These are phyloP conservation scores for Lasioglossum morio DNA, from an alignment of 2,888 invertebrate genomes.

Conservation along the genomic window DNA sequence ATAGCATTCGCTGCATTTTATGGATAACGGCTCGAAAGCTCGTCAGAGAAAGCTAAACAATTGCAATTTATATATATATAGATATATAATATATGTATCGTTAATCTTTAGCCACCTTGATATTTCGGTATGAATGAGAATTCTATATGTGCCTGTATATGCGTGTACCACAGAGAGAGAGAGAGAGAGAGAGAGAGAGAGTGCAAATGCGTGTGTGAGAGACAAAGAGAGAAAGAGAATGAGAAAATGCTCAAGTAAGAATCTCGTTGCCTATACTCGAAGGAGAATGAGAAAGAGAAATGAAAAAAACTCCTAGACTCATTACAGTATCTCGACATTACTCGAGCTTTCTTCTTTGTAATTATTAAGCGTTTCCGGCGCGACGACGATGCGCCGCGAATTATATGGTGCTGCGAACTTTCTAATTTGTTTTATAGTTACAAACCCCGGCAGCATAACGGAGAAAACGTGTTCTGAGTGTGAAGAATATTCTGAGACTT, in stretches of 20 bases:
- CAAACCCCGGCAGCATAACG: conserved; percentile 23
- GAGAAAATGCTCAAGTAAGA: conserved; percentile 58
- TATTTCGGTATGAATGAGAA: conserved; percentile 45
- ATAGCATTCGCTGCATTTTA: conserved; percentile 63
- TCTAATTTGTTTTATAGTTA: conserved; percentile 62
- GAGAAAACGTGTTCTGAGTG: conserved; percentile 38
- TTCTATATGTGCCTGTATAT: conserved; percentile 19
- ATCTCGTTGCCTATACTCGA: conserved; percentile 45
- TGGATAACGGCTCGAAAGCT: conserved; percentile 30
- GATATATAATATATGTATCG: conserved; percentile 39
- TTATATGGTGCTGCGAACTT: conserved; percentile 70
- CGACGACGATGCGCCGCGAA: conserved; percentile 35
- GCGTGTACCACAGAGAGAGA: neutral
- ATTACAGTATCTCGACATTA: conserved; percentile 57
- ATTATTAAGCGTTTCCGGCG: conserved; percentile 50
- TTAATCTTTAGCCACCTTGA: conserved; percentile 52
- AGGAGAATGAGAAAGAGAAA: neutral
- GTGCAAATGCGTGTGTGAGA: conserved; percentile 15
- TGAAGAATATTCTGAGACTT: conserved; percentile 26
- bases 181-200: neutral
- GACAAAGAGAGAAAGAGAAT: conserved; percentile 20
- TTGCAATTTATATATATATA: conserved; percentile 40
- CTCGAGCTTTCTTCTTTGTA: conserved; percentile 64
- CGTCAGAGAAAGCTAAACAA: conserved; percentile 40
- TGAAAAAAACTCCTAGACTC: conserved; percentile 22